Percentiles rank a stretch among this genome's conserved stretches.
phyloP scores from a whole-genome alignment of 2,888 invertebrate species.

The Rhingia campestris region DNA sequence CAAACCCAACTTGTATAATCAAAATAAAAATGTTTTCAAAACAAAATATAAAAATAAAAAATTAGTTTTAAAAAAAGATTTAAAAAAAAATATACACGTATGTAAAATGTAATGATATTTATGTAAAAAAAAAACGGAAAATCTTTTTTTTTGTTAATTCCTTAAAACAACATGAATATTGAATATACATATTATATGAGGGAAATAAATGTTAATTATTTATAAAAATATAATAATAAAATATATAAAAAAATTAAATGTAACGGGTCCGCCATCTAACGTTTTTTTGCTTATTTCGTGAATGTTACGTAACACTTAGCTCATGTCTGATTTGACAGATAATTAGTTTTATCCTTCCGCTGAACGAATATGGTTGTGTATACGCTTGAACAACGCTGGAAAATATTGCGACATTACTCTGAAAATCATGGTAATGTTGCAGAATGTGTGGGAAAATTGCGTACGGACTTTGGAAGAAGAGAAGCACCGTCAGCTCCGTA shows the following conservation, averaged over 20 bases:
- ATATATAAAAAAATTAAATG: not conserved
- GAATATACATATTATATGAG: conserved; percentile 35
- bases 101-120: conserved; percentile 23
- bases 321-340: too few relatives aligned
- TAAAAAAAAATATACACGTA: not conserved
- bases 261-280: too few relatives aligned
- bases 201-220: conserved; percentile 66
- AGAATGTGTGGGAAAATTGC: too few relatives aligned
- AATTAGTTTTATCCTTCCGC: too few relatives aligned
- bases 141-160: conserved; percentile 18
- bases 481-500: too few relatives aligned
- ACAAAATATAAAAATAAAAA: not conserved
- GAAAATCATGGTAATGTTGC: too few relatives aligned
- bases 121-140: conserved; percentile 12
- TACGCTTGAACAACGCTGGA: too few relatives aligned
- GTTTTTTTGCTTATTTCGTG: too few relatives aligned
- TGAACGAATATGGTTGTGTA: too few relatives aligned
- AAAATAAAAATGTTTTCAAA: not conserved
- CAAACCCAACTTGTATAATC: not conserved
- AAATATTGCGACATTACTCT: too few relatives aligned
- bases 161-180: conserved; percentile 10
- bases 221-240: conserved; percentile 49
- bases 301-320: too few relatives aligned
- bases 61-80: not conserved
- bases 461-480: too few relatives aligned